Conservation (phyloP, 2,797 vertebrate genomes). For the Pangasius macronema region DNA sequence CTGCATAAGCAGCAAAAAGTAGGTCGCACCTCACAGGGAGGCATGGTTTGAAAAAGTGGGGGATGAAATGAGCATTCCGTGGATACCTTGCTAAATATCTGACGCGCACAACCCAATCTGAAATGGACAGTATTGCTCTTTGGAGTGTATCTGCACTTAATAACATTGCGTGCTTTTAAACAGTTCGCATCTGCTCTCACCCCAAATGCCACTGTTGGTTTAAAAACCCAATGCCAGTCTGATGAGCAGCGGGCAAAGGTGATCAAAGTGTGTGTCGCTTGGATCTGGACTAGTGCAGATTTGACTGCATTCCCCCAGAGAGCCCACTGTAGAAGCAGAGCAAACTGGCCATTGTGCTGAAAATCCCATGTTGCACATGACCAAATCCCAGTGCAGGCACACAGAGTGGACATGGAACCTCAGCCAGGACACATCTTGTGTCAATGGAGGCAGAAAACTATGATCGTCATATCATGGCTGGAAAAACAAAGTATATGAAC, state of each 20-base stretch:
- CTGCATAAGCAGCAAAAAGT: not conserved
- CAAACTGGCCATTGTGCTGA: slow-evolving; percentile 84
- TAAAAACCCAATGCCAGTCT: slow-evolving; percentile 96
- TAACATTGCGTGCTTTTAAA: slow-evolving; percentile 94
- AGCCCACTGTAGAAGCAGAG: slow-evolving; percentile 88
- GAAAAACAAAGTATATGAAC: slow-evolving; percentile 10
- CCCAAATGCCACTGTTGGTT: slow-evolving; percentile 87
- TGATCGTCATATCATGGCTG: not conserved
- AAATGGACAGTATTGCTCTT: slow-evolving; percentile 99
- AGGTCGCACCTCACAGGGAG: slow-evolving; percentile 4
- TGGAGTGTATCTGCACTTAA: slow-evolving; percentile 89
- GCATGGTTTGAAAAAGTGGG: slow-evolving; percentile 54
- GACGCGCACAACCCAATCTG: slow-evolving; percentile 86
- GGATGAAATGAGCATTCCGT: slow-evolving; percentile 74
- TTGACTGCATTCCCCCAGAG: slow-evolving; percentile 83
- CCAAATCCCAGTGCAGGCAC: slow-evolving; percentile 72
- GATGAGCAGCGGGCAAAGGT: slow-evolving; percentile 91
- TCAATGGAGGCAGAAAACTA: slow-evolving; percentile 69
- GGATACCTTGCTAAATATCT: slow-evolving; percentile 89
- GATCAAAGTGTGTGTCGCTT: slow-evolving; percentile 90
- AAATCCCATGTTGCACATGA: slow-evolving; percentile 72
- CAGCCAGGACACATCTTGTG: slow-evolving; percentile 65
- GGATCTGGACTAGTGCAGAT: slow-evolving; percentile 81
- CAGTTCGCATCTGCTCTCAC: slow-evolving; percentile 80
- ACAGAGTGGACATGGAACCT: slow-evolving; percentile 67